These are phyloP conservation scores for Rhipidura dahli DNA, from an alignment of 2,113 vertebrate species.

Conservation along the genomic window DNA sequence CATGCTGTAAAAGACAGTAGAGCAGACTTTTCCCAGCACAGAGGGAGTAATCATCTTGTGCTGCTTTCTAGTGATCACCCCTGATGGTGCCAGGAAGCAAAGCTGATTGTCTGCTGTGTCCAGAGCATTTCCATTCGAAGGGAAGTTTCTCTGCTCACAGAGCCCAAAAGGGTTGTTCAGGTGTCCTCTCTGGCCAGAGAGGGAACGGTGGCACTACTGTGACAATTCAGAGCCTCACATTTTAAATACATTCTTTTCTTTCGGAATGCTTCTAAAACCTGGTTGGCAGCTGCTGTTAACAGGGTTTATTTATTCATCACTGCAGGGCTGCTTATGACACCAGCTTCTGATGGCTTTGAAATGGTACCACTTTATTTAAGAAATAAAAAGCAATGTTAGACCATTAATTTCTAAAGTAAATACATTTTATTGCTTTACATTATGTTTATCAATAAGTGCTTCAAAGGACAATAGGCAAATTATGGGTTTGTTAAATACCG, in stretches of 20 bases:
- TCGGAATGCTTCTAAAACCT: background rate
- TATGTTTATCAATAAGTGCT: background rate
- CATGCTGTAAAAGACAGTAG: constrained; percentile 34
- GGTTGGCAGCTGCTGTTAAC: background rate
- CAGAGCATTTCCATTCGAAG: background rate
- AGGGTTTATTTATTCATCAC: background rate
- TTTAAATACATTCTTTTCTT: background rate
- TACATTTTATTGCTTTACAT: background rate
- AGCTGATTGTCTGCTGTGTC: constrained; percentile 9
- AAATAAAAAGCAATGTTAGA: background rate
- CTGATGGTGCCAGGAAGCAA: constrained; percentile 12
- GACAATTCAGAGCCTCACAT: background rate
- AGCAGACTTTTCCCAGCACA: background rate
- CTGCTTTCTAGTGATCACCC: constrained; percentile 37
- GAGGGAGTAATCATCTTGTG: constrained; percentile 29
- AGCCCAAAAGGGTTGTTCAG: background rate
- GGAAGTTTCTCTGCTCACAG: background rate
- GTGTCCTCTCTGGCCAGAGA: background rate
- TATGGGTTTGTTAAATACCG: background rate
- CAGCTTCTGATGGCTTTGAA: background rate
- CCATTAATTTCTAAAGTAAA: background rate
- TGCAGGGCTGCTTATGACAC: background rate
- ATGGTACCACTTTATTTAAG: background rate
- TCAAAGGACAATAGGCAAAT: background rate
- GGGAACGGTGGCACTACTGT: background rate